Percentiles rank a stretch among this genome's conserved stretches.
Evolutionary conservation across 2,888 invertebrate species (phyloP).

Genomic region (Apodemia duryi): DNA sequence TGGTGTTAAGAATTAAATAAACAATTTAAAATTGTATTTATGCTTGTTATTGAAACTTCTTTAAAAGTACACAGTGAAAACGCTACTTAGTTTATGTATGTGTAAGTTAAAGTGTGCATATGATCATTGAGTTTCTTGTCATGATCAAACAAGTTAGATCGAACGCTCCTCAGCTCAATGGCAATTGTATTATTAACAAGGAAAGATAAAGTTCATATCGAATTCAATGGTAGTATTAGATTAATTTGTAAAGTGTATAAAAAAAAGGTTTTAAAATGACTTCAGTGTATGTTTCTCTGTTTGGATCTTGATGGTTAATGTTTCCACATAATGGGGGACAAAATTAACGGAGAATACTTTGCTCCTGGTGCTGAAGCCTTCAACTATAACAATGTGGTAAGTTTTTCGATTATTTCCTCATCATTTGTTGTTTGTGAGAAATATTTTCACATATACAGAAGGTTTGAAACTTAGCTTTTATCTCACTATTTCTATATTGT

Average conservation of each 20-base stretch:
- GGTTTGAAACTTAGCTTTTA: neutral
- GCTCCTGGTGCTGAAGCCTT: slow-evolving; percentile 64
- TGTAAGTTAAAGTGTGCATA: slow-evolving; percentile 7
- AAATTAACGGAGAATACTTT: slow-evolving; percentile 66
- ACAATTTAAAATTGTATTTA: neutral
- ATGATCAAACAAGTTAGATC: slow-evolving; percentile 46
- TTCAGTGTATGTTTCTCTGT: slow-evolving; percentile 38
- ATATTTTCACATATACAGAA: neutral
- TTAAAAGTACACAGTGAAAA: neutral
- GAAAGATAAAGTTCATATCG: neutral
- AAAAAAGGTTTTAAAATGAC: slow-evolving; percentile 31
- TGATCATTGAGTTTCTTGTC: slow-evolving; percentile 1
- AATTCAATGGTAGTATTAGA: slow-evolving; percentile 2
- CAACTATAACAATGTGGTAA: slow-evolving; percentile 74
- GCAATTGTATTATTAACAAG: slow-evolving; percentile 22
- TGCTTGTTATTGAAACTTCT: neutral
- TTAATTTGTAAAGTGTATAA: slow-evolving; percentile 9
- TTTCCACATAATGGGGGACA: slow-evolving; percentile 59
- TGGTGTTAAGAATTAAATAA: neutral
- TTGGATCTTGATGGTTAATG: slow-evolving; percentile 41
- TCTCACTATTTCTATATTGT: neutral
- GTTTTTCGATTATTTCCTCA: slow-evolving; percentile 33
- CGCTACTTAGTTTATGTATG: neutral
- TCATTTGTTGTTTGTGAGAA: slow-evolving; percentile 32
- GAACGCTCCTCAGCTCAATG: slow-evolving; percentile 57